Base-by-base conservation (phyloP, 2,797 vertebrate species). In the Sebastes steindachneri region DNA sequence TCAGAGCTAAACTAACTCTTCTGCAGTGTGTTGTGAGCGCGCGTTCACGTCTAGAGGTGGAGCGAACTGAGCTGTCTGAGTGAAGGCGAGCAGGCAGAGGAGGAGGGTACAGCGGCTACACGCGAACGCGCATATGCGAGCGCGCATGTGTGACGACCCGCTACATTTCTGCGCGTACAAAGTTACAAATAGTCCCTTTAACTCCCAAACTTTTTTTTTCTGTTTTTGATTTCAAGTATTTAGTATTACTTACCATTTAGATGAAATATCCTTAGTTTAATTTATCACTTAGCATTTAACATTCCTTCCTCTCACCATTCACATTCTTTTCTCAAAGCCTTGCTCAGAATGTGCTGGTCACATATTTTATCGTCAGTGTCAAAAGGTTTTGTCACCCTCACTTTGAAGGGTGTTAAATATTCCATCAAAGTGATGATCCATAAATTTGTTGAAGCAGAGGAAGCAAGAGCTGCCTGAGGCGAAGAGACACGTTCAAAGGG, bases 371-470 rank as follows among this genome's bases (percentile, higher is more conserved):
- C 69, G 26, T 63, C 45, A 66, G 29, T 31, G 76, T 70, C 80
- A 84, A 58, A 62, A 33, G 1, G 3, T 60, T 60, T 73, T 33
- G 28, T 63, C 31, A 14, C 35, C 14, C 26, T 70, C 9, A 26
- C 23, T 73, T 51, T 51, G 29, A 75, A 33, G 15, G 14, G 54
- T 51, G 33, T 72, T 14, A 72, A 77, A 74, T 77, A 68, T 74
- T 76, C 54, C 74, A 68, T 83, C 65, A 68, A 55, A 67, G 17
- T 63, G 58, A 59, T 9, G 17, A 79, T 70, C 55, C 53, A 70
- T 74, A 45, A 81, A 81, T 65, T 60, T 80, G 45, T 31, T 23
- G 31, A 25, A 48, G 21, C n/a, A 66, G 29, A n/a, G 31, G 54
- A 51, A 26, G 15, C 21, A 12, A 29, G 10, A 68, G 45, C 37